phyloP scores from a whole-genome alignment of 2,113 vertebrate genomes.

The Tiliqua scincoides region DNA sequence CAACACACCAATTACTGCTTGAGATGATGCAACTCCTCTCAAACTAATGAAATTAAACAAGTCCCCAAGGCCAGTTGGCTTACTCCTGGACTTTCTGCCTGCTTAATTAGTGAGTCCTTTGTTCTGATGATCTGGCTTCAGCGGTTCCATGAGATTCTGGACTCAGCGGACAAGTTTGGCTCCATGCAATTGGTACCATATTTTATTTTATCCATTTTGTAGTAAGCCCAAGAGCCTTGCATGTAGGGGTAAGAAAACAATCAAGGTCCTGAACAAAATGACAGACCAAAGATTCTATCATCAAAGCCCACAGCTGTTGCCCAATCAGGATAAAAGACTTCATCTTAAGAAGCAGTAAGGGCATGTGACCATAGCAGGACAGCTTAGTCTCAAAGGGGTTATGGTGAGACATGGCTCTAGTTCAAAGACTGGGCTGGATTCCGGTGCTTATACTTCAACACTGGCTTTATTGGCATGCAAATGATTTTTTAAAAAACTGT shows the following conservation, averaged over 20 bases:
- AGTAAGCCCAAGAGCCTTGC: conserved; percentile 12
- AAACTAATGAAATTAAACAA: conserved; percentile 72
- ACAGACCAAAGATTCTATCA: conserved; percentile 10
- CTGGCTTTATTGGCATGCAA: no score
- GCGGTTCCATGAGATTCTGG: conserved; percentile 46
- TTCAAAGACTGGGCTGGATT: no score
- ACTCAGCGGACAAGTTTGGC: conserved; percentile 17
- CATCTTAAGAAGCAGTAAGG: accelerated
- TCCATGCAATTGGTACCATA: neutral
- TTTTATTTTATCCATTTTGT: conserved; percentile 25
- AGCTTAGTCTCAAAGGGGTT: no score
- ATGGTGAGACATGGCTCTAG: no score
- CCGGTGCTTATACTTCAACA: no score
- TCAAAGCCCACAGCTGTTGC: conserved; percentile 17
- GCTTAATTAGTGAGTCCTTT: conserved; percentile 65
- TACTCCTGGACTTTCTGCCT: conserved; percentile 46
- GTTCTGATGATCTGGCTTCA: conserved; percentile 55
- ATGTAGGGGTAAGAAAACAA: neutral
- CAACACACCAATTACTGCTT: conserved; percentile 61
- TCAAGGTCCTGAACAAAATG: neutral
- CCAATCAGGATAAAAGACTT: accelerated
- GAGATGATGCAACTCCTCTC: conserved; percentile 59
- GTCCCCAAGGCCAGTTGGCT: conserved; percentile 39
- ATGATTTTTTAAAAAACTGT: no score
- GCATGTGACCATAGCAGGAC: conserved; percentile 16